phyloP scores from a whole-genome alignment of 2,113 vertebrate species.

The Ancistrus triradiatus region DNA sequence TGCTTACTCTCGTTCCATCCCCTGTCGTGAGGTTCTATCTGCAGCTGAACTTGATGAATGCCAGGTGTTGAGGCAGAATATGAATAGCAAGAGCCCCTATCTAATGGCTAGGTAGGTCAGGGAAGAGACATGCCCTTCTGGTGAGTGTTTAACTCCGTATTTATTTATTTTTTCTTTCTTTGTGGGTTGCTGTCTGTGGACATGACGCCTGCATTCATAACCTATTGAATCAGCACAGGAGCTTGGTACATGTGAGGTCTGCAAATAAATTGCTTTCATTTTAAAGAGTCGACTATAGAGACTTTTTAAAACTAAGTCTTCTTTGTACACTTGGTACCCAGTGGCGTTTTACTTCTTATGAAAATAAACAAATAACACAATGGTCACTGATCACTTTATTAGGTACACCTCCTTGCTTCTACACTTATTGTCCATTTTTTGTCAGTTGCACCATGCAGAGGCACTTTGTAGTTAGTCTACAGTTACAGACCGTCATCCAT shows the following conservation, averaged over 20 bases:
- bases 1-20: constrained; percentile 56
- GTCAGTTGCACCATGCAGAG: too few relatives aligned
- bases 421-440: too few relatives aligned
- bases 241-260: constrained; percentile 46
- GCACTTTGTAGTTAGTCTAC: too few relatives aligned
- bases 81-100: constrained; percentile 38
- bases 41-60: constrained; percentile 58
- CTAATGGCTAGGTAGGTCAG: constrained; percentile 37
- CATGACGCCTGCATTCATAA: constrained; percentile 42
- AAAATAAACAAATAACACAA: too few relatives aligned
- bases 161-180: constrained; percentile 35
- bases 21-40: constrained; percentile 38
- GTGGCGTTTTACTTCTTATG: constrained; percentile 46
- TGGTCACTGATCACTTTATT: too few relatives aligned
- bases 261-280: constrained; percentile 62
- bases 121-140: constrained; percentile 27
- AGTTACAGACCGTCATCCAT: too few relatives aligned
- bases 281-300: constrained; percentile 58
- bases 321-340: constrained; percentile 43
- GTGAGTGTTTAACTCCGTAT: constrained; percentile 36
- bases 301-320: constrained; percentile 47
- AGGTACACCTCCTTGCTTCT: too few relatives aligned
- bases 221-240: constrained; percentile 60
- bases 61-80: constrained; percentile 32
- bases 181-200: constrained; percentile 31